Conservation (phyloP, 1,140 invertebrate species). For the Holcopasites calliopsidis region DNA sequence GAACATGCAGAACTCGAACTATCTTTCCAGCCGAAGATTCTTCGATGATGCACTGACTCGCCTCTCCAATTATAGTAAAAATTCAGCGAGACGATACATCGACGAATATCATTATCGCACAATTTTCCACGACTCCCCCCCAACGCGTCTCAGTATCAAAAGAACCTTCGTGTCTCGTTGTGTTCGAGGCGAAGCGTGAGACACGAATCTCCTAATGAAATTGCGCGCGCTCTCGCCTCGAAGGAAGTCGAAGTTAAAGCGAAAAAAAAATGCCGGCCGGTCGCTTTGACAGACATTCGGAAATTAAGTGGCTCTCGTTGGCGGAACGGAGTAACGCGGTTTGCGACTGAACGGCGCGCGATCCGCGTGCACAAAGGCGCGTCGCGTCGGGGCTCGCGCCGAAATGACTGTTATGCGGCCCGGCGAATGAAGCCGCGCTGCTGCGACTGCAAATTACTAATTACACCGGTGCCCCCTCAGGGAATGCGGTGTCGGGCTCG, state of each 20-base stretch:
- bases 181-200: background rate
- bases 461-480: constrained; percentile 52
- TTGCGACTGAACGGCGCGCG: constrained; percentile 33
- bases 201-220: constrained; percentile 1
- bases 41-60: no score
- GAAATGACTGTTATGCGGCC: constrained; percentile 51
- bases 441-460: constrained; percentile 54
- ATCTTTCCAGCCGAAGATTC: no score
- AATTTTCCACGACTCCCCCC: no score
- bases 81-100: background rate
- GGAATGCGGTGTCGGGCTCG: constrained; percentile 51
- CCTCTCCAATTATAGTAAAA: no score
- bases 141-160: background rate
- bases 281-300: constrained; percentile 25
- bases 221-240: background rate
- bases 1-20: no score
- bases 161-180: background rate
- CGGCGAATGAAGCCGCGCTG: constrained; percentile 46
- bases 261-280: background rate
- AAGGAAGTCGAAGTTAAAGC: background rate
- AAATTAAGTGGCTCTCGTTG: constrained; percentile 24
- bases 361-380: constrained; percentile 16
- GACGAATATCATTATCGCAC: background rate
- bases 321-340: constrained; percentile 15
- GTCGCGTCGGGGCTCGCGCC: constrained; percentile 5